Percentiles rank a stretch among this genome's conserved stretches.
Evolutionary conservation across 2,888 invertebrate genomes (phyloP).

Genomic region (Nomada lathburiana): DNA sequence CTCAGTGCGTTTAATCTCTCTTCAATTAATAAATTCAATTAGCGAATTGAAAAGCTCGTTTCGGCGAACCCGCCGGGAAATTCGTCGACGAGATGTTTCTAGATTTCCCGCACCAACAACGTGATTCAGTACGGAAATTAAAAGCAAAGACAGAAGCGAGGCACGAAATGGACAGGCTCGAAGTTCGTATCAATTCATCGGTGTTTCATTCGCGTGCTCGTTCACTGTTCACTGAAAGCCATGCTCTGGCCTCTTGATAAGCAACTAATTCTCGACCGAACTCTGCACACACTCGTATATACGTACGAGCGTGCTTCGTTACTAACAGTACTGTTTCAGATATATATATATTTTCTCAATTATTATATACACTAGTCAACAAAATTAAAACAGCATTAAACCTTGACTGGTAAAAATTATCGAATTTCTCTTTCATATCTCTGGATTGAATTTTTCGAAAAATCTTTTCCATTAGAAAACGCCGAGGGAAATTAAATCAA

Average conservation of each 20-base stretch:
- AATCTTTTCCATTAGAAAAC: too few species aligned
- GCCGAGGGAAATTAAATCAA: too few species aligned
- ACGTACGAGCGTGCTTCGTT: too few species aligned
- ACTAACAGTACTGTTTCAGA: too few species aligned
- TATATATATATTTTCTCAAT: too few species aligned
- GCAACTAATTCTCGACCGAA: background rate
- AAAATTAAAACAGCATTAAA: too few species aligned
- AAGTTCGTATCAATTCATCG: slow-evolving; percentile 4
- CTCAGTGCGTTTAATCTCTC: slow-evolving; percentile 11
- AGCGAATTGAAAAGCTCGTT: slow-evolving; percentile 26
- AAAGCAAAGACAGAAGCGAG: slow-evolving; percentile 2
- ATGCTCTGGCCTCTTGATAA: background rate
- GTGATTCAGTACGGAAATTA: slow-evolving; percentile 2
- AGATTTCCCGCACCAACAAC: background rate
- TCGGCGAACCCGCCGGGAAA: background rate
- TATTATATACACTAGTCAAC: too few species aligned
- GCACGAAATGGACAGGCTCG: background rate
- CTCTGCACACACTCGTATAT: background rate
- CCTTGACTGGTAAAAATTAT: too few species aligned
- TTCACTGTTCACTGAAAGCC: background rate
- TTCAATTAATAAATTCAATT: slow-evolving; percentile 48
- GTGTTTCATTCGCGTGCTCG: slow-evolving; percentile 2
- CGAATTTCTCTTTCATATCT: too few species aligned
- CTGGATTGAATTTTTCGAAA: too few species aligned
- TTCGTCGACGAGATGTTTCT: background rate